Percentiles rank a stretch among this genome's conserved stretches.
Conservation (phyloP, 2,797 vertebrate species). For the Ciconia nigra region DNA sequence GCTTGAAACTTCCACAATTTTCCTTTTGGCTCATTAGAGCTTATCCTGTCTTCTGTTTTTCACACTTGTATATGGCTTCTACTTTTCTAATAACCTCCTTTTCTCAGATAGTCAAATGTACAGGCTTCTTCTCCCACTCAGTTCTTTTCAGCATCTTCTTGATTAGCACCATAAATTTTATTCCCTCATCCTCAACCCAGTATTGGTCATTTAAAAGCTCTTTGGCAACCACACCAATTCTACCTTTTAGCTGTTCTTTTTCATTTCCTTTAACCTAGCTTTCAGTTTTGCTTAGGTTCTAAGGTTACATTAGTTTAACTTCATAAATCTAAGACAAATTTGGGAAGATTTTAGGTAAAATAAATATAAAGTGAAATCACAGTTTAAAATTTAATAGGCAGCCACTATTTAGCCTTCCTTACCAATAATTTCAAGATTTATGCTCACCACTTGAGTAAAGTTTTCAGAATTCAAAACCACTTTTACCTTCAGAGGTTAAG, state of each 20-base stretch:
- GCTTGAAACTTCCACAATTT: neutral
- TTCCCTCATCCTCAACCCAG: neutral
- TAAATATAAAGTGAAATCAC: neutral
- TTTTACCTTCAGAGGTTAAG: neutral
- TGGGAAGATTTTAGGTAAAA: neutral
- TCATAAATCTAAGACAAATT: neutral
- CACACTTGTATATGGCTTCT: neutral
- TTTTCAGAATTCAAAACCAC: neutral
- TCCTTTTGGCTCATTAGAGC: neutral
- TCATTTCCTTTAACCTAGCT: neutral
- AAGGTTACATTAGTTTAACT: neutral
- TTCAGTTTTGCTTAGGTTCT: neutral
- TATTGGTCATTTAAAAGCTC: neutral
- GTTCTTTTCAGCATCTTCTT: neutral
- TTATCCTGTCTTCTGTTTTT: neutral
- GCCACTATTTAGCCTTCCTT: neutral
- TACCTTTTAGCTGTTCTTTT: neutral
- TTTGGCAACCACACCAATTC: neutral
- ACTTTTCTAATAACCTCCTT: neutral
- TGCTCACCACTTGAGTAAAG: neutral
- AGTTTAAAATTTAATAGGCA: neutral
- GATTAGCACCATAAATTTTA: neutral
- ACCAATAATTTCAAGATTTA: conserved; percentile 25
- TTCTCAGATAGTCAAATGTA: neutral
- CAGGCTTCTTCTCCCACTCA: neutral